Conservation (phyloP, 2,797 vertebrate species). For the Silurus lanzhouensis region DNA sequence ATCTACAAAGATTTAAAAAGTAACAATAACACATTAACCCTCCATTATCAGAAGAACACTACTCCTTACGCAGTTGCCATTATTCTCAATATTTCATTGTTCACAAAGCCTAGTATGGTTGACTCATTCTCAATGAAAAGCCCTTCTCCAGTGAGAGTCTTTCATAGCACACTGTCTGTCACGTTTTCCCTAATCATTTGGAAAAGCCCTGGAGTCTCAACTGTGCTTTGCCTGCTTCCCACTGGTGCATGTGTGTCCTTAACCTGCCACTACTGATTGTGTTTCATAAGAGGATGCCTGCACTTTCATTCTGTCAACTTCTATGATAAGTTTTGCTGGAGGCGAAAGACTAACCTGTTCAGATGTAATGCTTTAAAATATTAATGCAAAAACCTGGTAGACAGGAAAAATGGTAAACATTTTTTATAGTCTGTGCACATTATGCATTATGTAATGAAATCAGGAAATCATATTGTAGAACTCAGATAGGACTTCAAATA, state of each 20-base stretch:
- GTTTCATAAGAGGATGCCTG: slow-evolving; percentile 51
- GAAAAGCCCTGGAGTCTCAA: slow-evolving; percentile 52
- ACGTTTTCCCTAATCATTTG: slow-evolving; percentile 53
- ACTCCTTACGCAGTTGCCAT: not conserved
- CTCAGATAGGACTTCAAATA: not conserved
- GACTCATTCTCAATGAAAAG: slow-evolving; percentile 39
- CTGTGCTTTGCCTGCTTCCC: slow-evolving; percentile 37
- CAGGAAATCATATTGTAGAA: not conserved
- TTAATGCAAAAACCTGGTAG: slow-evolving; percentile 43
- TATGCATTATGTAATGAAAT: not conserved
- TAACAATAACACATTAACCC: not conserved
- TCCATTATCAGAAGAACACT: not conserved
- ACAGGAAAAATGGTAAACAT: not conserved
- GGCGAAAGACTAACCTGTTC: slow-evolving; percentile 58
- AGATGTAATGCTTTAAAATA: slow-evolving; percentile 53
- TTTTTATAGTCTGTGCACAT: not conserved
- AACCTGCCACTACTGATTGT: slow-evolving; percentile 60
- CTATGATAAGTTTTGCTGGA: slow-evolving; percentile 47
- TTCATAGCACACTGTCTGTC: slow-evolving; percentile 50
- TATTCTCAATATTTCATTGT: not conserved
- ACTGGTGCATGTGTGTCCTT: slow-evolving; percentile 55
- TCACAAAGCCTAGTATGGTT: not conserved
- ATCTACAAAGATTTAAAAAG: not conserved
- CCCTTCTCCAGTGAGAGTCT: slow-evolving; percentile 15
- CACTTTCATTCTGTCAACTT: slow-evolving; percentile 47